Base-by-base conservation (phyloP, 2,797 vertebrate genomes). In the Spheniscus humboldti region DNA sequence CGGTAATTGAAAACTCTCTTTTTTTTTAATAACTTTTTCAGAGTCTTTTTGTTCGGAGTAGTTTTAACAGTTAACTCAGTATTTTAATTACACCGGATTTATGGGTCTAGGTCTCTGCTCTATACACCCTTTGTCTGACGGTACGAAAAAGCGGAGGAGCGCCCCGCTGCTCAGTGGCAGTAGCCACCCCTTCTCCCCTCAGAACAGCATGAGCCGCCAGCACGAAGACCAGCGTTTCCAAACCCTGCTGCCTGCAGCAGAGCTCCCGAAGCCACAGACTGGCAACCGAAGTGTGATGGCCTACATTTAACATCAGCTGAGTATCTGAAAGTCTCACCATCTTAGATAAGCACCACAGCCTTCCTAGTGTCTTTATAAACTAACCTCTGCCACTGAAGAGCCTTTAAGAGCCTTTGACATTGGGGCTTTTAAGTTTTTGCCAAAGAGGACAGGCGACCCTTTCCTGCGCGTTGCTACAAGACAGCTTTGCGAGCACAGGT, bases 11-110 rank as follows among this genome's bases (percentile, higher is more conserved):
- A 95, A 93, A 52, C 41, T 43, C 28, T 20, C 13, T 7, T 23
- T 35, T 86, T 94, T 93, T 82, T 27, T 57, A 94, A 62, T 86
- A 87, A 63, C 39, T 79, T 59, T 85, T 94, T 84, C 41, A 31
- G 57, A 73, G 35, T 24, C 59, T 92, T 94, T 96, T 95, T 90
- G 41, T 91, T 84, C 24, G 2, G 66, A 86, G 37, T 63, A 63
- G 13, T 92, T 89, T 69, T 47, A 95, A 72, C 30, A 67, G 59
- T 73, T 92, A 90, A 90, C 17, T 59, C 59, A 45, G 33, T 45
- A 9, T 86, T 96, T 94, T 87, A 86, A 88, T 92, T 81, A 74
- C 67, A 18, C 53, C 2, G 22, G 31, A 55, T 93, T 91, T 84
- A 62, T 31, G 80, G 39, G 50, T 64, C 48, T 80, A 43, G 82